Evolutionary conservation across 2,888 invertebrate genomes (phyloP), one percentile per base, ranked within the genome.

Genomic region (Cheilosia impressa): DNA sequence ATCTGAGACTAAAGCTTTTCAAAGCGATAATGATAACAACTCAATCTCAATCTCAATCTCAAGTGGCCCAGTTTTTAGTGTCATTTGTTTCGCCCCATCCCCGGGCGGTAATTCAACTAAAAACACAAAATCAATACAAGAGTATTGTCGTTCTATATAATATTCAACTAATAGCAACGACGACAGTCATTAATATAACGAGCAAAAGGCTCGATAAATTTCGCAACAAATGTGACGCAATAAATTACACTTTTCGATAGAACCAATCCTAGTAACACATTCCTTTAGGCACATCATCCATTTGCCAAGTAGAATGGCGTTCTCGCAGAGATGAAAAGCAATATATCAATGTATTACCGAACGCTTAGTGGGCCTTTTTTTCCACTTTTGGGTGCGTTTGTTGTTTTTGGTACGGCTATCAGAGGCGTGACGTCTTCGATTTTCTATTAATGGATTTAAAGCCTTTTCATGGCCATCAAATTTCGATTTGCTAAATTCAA

Each of bases 391-490:
- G 34, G 55, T 10, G 6, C 34, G 15, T 34, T 52, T n/a, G 7
- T 24, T 53, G 27, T 38, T 27, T 10, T 76, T 63, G 63, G 9
- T 13, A 52, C 27, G 47, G 55, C 34, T 55, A 57, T 55, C 50
- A 15, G 47, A 69, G 24, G 69, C 79, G 79, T 75, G 68, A 65
- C 60, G 66, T 50, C 45, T 68, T 80, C 68, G 76, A 85, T 85
- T 71, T 85, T 77, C 76, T 81, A 76, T 77, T 85, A 76, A 81
- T 85, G 71, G 66, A 85, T 85, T 85, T 85, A 71, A 80, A 80
- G 72, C 76, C 72, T 45, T 77, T 81, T 77, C 65, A 85, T 80
- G 65, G 81, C 76, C 69, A 85, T 81, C 85, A 76, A 76, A 81
- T 68, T 85, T 47, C 65, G 75, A 71, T 84, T 80, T 45, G 58